Evolutionary conservation across 2,888 invertebrate species (phyloP), one percentile per base, ranked within the genome.

Genomic region (Lamellibrachia columna): DNA sequence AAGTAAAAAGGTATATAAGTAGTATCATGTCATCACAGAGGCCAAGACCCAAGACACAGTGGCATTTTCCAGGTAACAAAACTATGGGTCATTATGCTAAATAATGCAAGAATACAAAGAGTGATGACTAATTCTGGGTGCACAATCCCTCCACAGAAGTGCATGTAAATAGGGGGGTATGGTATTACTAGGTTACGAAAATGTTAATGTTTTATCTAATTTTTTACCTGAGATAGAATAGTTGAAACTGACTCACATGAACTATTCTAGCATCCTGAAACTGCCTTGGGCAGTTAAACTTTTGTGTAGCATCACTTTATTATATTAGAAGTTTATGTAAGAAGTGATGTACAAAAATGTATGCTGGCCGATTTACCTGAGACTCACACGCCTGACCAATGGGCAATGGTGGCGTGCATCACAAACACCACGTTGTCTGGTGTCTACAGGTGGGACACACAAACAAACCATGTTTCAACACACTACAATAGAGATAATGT

Each of bases 391-490:
- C 99, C 97, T 99, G 99, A 96, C 99, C 99, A 96, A 99, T 28
- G 28, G n/a, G n/a, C 28, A 28, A 28, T 99, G 92, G 99, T 98
- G 55, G 99, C 99, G 96, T 99, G 99, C 99, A 99, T 99, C 90
- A 99, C 99, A 97, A 99, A 99, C 94, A 99, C 98, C 93, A 99
- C 98, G 97, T 99, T 99, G 96, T 99, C 99, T 58, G 99, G 99
- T 97, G 98, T 98, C 97, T 97, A 92, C 6, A 92, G 22, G n/a
- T 58, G 7, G 58, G n/a, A 15, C 15, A 9, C 75, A 75, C 58
- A 92, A 58, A 92, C 58, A 92, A 11, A 91, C 7, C 52, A 28
- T 91, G 53, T 52, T 40, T 40, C 53, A 53, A 53, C 11, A 91
- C 40, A 7, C 60, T 60, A 3, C 15, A 15, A 15, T 3, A 60